Evolutionary conservation across 1,140 invertebrate genomes (phyloP), one percentile per base, ranked within the genome.

Genomic region (Monomorium pharaonis): DNA sequence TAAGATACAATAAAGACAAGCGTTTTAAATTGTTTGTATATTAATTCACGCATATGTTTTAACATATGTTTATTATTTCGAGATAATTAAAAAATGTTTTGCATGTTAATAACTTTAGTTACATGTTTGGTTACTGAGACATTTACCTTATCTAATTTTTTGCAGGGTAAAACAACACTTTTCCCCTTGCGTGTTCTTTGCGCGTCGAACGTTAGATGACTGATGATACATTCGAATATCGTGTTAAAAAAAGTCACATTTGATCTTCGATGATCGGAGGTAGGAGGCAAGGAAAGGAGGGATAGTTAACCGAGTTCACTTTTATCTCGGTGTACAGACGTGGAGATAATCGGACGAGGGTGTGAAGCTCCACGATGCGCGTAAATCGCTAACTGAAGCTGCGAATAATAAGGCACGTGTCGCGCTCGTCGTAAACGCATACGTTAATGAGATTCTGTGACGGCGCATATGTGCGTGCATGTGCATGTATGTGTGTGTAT

Each of bases 361-460:
- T 18, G 78, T 24, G 16, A 58, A 58, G 21, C 47, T 81, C 33
- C 14, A 18, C 67, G 78, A 56, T 67, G 76, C 76, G 65, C 27
- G 65, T 58, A 81, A 70, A 81, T 72, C 67, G 67, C 24, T 72
- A 54, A 60, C 37, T 33, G 78, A 72, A 60, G 51, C 78, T 33
- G 56, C 62, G 9, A 10, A 21, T n/a, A 21, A 47, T 3, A 18
- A 58, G 78, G 24, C 78, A 74, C 78, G 51, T 72, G 78, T 72
- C 78, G 27, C 51, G 27, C 51, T 83, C 54, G 49, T 81, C 49
- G 60, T 49, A 7, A 60, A 67, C 78, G 42, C 33, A 37, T n/a
- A 51, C 42, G 30, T 74, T 60, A 72, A 80, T 44, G 75, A 65
- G 77, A 70, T 42, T 47, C 49, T 56, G n/a, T 37, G 67, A 27